These are phyloP conservation scores for Eptesicus fuscus DNA, from an alignment of 2,113 vertebrate genomes.

Conservation along the genomic window DNA sequence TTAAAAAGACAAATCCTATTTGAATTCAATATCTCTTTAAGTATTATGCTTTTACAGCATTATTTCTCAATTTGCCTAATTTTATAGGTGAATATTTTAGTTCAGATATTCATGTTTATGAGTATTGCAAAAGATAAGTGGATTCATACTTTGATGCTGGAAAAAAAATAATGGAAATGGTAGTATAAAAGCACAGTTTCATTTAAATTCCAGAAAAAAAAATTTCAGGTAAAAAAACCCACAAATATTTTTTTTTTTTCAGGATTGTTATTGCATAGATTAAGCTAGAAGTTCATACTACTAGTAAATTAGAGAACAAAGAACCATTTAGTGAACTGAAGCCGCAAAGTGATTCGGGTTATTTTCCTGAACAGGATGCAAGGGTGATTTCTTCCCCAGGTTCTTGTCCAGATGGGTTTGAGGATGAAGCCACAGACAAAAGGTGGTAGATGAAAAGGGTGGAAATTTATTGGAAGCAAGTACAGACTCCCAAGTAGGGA, in stretches of 20 bases:
- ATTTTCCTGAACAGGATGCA: too few species aligned
- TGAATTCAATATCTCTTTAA: background rate
- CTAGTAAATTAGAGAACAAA: slow-evolving; percentile 20
- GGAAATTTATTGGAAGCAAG: too few species aligned
- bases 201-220: background rate
- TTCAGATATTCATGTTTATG: slow-evolving; percentile 12
- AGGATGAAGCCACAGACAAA: too few species aligned
- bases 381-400: too few species aligned
- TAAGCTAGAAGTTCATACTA: background rate
- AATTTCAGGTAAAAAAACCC: background rate
- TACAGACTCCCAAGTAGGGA: too few species aligned
- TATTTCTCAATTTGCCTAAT: background rate
- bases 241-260: slow-evolving; percentile 13
- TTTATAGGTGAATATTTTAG: slow-evolving; percentile 29
- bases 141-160: background rate
- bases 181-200: background rate
- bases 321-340: slow-evolving; percentile 18
- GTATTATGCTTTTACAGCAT: background rate
- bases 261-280: background rate
- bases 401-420: too few species aligned
- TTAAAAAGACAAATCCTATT: slow-evolving; percentile 6
- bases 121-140: slow-evolving; percentile 24
- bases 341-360: background rate
- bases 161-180: background rate
- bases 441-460: too few species aligned